A percentile compares a stretch with the other conserved stretches of the same genome.
Conservation (phyloP, 2,797 vertebrate genomes). For the Sebastes alutus region DNA sequence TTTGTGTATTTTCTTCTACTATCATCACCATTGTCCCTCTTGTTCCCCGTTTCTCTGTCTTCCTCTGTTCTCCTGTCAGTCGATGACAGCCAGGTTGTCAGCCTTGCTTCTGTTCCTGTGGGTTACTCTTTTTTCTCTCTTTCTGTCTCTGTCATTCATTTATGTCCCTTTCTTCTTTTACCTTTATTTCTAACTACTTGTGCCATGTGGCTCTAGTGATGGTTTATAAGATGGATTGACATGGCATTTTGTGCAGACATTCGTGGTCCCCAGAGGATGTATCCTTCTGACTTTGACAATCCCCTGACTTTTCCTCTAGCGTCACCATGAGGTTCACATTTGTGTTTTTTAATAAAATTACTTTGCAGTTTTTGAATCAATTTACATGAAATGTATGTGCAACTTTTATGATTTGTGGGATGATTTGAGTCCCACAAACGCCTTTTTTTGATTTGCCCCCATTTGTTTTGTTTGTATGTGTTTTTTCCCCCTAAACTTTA, state of each 20-base stretch:
- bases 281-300: background rate
- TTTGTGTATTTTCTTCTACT: background rate
- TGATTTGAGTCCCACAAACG: background rate
- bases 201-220: background rate
- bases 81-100: background rate
- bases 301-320: background rate
- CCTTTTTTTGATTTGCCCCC: background rate
- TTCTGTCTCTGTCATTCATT: background rate
- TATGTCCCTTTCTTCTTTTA: background rate
- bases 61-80: background rate
- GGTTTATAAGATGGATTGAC: background rate
- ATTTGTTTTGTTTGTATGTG: background rate
- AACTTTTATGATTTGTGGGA: background rate
- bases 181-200: background rate
- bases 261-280: background rate
- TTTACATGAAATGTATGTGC: background rate
- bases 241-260: background rate
- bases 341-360: background rate
- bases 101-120: background rate
- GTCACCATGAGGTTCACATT: background rate
- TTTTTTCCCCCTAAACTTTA: background rate
- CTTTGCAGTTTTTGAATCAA: fast-evolving
- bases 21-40: background rate
- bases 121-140: background rate
- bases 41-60: background rate